Evolutionary conservation across 2,888 invertebrate genomes (phyloP).

Genomic region (Theodoxus fluviatilis): DNA sequence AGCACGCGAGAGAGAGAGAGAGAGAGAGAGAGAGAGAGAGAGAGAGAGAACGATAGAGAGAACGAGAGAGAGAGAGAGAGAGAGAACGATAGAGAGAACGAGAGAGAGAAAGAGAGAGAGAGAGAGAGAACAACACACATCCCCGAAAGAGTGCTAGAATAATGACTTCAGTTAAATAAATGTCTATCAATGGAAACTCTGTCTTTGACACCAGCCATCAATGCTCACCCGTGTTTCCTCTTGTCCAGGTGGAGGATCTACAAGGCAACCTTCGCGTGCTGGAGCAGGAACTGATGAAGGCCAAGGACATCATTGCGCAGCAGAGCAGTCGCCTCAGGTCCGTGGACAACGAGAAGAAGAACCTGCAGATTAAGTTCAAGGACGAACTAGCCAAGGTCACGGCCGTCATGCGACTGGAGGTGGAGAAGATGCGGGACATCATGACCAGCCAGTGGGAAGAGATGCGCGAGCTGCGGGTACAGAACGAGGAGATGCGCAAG

Average conservation of each 20-base stretch:
- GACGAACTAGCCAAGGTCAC: conserved; percentile 46
- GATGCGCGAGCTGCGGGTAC: conserved; percentile 46
- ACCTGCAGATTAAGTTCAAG: conserved; percentile 44
- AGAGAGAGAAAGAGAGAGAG: too few species aligned
- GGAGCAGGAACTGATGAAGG: conserved; percentile 43
- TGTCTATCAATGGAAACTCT: too few species aligned
- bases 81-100: too few species aligned
- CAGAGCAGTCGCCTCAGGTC: conserved; percentile 42
- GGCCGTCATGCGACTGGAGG: conserved; percentile 42
- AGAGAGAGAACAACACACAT: too few species aligned
- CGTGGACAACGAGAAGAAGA: conserved; percentile 43
- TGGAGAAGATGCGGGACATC: conserved; percentile 48
- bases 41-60: too few species aligned
- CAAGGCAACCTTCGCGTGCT: conserved; percentile 38
- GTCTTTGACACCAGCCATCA: too few species aligned
- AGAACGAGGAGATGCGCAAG: conserved; percentile 43
- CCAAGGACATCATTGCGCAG: conserved; percentile 40
- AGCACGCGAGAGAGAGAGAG: too few species aligned
- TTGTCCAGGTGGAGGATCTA: conserved; percentile 39
- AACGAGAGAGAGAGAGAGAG: too few species aligned
- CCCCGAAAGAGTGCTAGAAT: too few species aligned
- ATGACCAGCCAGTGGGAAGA: conserved; percentile 51
- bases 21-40: too few species aligned
- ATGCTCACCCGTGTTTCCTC: too few species aligned
- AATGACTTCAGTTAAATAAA: too few species aligned